Evolutionary conservation across 2,113 vertebrate species (phyloP).

Genomic region (Sigmodon hispidus): DNA sequence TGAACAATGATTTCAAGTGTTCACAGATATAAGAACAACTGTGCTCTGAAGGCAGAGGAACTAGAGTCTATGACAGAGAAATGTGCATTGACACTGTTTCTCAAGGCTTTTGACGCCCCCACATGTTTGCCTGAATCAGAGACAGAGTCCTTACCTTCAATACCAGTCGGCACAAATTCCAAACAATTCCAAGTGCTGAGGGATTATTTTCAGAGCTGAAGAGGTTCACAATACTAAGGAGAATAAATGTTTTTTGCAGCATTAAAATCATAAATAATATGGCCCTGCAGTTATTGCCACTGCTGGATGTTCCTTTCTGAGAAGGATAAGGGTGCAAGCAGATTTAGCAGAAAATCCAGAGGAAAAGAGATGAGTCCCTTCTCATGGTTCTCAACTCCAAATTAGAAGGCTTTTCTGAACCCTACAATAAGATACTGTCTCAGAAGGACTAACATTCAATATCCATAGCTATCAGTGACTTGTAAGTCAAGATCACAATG

Average conservation of each 20-base stretch:
- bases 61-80: not conserved
- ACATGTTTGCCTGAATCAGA: not conserved
- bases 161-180: not conserved
- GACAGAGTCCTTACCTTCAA: constrained; percentile 29
- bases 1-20: not conserved
- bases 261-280: not conserved
- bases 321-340: not conserved
- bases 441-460: not conserved
- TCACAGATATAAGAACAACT: not conserved
- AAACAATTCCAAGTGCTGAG: not conserved
- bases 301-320: not conserved
- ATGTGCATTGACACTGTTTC: not conserved
- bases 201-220: not conserved
- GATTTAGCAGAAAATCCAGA: not conserved
- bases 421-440: not conserved
- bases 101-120: not conserved
- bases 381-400: not conserved
- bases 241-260: not conserved
- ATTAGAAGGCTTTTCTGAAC: not conserved
- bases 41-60: not conserved
- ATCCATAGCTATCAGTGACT: not conserved
- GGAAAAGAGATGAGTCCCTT: not conserved
- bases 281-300: not conserved
- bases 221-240: not conserved
- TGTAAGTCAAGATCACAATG: not conserved